phyloP scores from a whole-genome alignment of 1,140 invertebrate genomes.

The Calycopis cecrops region DNA sequence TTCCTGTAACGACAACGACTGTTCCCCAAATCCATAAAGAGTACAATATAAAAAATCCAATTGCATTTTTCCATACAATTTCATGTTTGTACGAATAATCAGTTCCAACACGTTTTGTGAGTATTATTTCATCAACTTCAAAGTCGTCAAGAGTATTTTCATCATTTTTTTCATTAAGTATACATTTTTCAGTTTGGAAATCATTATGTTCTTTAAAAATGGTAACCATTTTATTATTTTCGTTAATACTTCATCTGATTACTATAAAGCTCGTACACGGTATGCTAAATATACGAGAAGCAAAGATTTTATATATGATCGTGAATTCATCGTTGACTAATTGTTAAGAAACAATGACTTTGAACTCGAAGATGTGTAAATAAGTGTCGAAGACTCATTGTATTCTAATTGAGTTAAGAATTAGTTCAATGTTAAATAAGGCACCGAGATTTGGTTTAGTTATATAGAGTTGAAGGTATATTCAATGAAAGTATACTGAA shows the following conservation, averaged over 20 bases:
- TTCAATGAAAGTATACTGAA: too few relatives aligned
- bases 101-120: constrained; percentile 55
- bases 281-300: not conserved
- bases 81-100: constrained; percentile 71
- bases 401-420: constrained; percentile 3
- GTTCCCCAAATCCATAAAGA: constrained; percentile 59
- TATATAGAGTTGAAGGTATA: too few relatives aligned
- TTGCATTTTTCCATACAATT: constrained; percentile 73
- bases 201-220: not conserved
- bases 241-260: constrained; percentile 3
- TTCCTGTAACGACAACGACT: constrained; percentile 35
- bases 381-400: not conserved
- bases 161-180: constrained; percentile 6
- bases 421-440: not conserved
- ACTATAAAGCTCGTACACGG: not conserved
- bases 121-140: constrained; percentile 14
- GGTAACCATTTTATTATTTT: constrained; percentile 1
- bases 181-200: not conserved
- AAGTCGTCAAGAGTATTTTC: not conserved
- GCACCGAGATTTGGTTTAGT: too few relatives aligned
- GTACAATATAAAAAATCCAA: constrained; percentile 72
- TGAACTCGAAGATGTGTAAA: constrained; percentile 7
- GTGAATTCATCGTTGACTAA: not conserved
- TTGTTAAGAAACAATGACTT: not conserved
- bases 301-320: not conserved